A percentile compares a stretch with the other conserved stretches of the same genome.
These are phyloP conservation scores for Epinephelus awoara DNA, from an alignment of 2,797 vertebrate genomes.

Conservation along the genomic window DNA sequence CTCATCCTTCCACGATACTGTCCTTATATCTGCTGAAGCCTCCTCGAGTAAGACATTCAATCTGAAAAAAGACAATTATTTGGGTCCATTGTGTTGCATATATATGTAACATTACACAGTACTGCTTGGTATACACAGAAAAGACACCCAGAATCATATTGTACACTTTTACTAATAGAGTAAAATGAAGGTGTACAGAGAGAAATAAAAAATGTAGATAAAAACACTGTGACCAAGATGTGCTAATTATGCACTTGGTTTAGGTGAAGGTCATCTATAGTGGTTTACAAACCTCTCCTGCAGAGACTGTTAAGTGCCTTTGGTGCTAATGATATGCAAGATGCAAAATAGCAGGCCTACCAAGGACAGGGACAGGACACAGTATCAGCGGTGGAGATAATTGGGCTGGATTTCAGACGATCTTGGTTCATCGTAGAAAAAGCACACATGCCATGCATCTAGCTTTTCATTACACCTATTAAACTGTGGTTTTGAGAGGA, in stretches of 20 bases:
- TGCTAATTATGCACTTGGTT: constrained; percentile 38
- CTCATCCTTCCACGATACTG: background rate
- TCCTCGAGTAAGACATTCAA: constrained; percentile 9
- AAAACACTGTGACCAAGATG: constrained; percentile 20
- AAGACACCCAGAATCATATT: background rate
- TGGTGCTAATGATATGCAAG: constrained; percentile 75
- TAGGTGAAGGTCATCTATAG: constrained; percentile 60
- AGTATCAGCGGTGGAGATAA: constrained; percentile 30
- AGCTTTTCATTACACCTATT: constrained; percentile 24
- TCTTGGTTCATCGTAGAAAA: background rate
- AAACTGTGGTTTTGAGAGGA: constrained; percentile 15
- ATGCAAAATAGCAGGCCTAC: constrained; percentile 63
- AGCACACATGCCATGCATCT: background rate
- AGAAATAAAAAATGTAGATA: background rate
- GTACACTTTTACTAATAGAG: background rate
- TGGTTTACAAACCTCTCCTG: constrained; percentile 45
- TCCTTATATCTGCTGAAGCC: constrained; percentile 3
- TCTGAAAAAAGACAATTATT: background rate
- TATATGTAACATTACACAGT: background rate
- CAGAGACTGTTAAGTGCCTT: constrained; percentile 52
- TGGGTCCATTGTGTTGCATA: background rate
- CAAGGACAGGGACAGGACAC: constrained; percentile 66
- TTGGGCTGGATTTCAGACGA: constrained; percentile 34
- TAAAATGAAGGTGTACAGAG: background rate
- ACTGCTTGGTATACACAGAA: background rate